phyloP scores from a whole-genome alignment of 2,797 vertebrate species.

The Oreortyx pictus region DNA sequence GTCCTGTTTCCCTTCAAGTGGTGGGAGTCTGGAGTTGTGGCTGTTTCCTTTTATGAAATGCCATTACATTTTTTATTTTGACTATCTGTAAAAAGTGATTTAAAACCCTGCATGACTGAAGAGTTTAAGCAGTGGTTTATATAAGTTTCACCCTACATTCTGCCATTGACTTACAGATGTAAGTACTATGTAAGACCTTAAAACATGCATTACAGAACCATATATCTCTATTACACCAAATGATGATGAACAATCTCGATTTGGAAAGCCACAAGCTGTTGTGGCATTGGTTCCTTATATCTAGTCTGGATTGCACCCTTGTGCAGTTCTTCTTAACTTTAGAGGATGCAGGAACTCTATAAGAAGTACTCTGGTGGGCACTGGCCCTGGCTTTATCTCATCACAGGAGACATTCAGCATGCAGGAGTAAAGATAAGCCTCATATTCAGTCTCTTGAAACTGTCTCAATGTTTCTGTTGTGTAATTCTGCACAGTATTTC shows the following conservation, averaged over 20 bases:
- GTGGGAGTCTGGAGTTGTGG: neutral
- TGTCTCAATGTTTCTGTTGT: neutral
- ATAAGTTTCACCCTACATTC: neutral
- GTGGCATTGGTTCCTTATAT: neutral
- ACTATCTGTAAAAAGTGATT: neutral
- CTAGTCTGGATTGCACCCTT: neutral
- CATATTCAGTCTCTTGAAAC: neutral
- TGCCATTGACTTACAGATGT: neutral
- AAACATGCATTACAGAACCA: neutral
- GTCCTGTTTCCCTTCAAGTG: neutral
- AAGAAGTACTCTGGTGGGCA: neutral
- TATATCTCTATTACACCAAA: neutral
- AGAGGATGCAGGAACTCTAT: neutral
- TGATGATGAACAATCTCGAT: neutral
- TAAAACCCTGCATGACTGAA: neutral
- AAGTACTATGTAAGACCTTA: neutral
- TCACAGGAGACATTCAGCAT: neutral
- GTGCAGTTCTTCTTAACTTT: neutral
- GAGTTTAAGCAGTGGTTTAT: neutral
- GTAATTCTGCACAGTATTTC: neutral
- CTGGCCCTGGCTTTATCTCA: neutral
- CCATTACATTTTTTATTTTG: neutral
- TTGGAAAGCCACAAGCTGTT: neutral
- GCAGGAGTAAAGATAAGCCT: constrained; percentile 13
- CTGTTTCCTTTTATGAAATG: neutral